Conservation (phyloP, 2,797 vertebrate species). For the Lepilemur septentrionalis region DNA sequence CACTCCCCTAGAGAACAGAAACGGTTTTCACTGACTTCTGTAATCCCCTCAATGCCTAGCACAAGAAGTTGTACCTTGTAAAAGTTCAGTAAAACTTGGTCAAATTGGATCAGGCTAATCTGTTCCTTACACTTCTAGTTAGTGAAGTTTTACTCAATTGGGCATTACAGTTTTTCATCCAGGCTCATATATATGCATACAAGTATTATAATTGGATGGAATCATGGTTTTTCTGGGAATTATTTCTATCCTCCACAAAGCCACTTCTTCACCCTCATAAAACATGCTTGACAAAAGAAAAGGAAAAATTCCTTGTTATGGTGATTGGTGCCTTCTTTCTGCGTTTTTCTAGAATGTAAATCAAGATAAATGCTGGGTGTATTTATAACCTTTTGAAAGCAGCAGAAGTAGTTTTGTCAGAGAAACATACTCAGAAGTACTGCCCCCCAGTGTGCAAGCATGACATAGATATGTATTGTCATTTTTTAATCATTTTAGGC, state of each 20-base stretch:
- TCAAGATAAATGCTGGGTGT: slow-evolving; percentile 52
- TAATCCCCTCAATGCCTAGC: not conserved
- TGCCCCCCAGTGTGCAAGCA: not conserved
- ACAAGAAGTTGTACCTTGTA: not conserved
- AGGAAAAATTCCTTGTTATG: slow-evolving; percentile 41
- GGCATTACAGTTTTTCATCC: not conserved
- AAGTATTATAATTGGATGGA: slow-evolving; percentile 18
- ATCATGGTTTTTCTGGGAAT: slow-evolving; percentile 60
- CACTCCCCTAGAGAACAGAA: not conserved
- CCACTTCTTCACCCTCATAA: slow-evolving; percentile 49
- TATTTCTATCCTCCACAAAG: slow-evolving; percentile 47
- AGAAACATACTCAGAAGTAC: not conserved
- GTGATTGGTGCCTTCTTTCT: slow-evolving; percentile 63
- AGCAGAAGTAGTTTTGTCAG: not conserved
- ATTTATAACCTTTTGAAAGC: slow-evolving; percentile 26
- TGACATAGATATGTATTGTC: not conserved
- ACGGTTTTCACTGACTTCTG: not conserved
- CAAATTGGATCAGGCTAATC: not conserved
- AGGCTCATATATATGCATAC: not conserved
- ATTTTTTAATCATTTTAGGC: slow-evolving; percentile 36
- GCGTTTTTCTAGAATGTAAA: slow-evolving; percentile 53
- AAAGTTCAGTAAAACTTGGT: not conserved
- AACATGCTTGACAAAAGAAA: slow-evolving; percentile 64
- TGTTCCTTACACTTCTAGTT: not conserved
- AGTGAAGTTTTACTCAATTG: not conserved